phyloP scores from a whole-genome alignment of 2,797 vertebrate genomes.

The Enteromius radiatus region DNA sequence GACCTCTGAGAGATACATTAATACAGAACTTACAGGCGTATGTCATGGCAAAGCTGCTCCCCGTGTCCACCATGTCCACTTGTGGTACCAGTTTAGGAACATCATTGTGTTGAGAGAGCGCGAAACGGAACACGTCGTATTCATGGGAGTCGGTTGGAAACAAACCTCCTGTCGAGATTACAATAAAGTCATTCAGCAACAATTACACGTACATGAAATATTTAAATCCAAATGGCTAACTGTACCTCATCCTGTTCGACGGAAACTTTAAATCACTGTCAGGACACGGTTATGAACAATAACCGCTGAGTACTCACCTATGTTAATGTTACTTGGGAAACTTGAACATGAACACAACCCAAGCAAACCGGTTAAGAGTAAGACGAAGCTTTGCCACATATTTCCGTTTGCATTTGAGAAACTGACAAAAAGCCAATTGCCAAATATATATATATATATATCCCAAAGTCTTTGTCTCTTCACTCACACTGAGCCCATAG shows the following conservation, averaged over 20 bases:
- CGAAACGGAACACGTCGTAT: constrained; percentile 96
- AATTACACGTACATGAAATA: background rate
- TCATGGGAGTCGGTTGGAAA: constrained; percentile 97
- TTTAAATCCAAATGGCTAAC: background rate
- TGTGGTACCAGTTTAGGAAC: constrained; percentile 95
- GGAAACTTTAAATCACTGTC: constrained; percentile 31
- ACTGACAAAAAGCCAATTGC: constrained; percentile 79
- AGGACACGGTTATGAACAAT: background rate
- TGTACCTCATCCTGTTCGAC: constrained; percentile 6
- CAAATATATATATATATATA: constrained; percentile 73
- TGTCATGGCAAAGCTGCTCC: constrained; percentile 98
- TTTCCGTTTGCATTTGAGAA: constrained; percentile 90
- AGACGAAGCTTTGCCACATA: constrained; percentile 89
- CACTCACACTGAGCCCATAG: constrained; percentile 80
- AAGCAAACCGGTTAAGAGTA: constrained; percentile 84
- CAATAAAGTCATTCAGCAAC: constrained; percentile 19
- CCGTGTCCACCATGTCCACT: constrained; percentile 97
- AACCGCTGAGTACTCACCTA: constrained; percentile 84
- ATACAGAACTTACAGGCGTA: constrained; percentile 91
- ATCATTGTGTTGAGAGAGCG: constrained; percentile 91
- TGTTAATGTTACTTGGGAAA: constrained; percentile 98
- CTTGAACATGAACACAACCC: constrained; percentile 89
- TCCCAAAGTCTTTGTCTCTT: constrained; percentile 63
- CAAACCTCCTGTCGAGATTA: constrained; percentile 84
- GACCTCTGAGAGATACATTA: background rate